Base-by-base conservation (phyloP, 1,140 invertebrate species). In the Neodiprion pinetum region DNA sequence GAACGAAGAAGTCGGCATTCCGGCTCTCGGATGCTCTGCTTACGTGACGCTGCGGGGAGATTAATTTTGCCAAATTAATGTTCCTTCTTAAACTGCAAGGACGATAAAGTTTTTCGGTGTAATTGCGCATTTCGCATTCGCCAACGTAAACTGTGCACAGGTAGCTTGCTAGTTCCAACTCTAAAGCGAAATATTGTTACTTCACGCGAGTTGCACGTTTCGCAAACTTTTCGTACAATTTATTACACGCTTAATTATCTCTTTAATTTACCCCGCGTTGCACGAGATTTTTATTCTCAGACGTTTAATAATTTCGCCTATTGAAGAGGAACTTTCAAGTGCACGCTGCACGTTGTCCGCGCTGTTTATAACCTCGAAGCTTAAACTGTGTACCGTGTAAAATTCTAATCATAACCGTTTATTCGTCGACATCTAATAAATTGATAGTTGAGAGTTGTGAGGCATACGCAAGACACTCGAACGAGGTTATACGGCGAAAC, bases 61-160 rank as follows among this genome's bases (percentile, higher is more conserved):
- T 82, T 82, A 82, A 82, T 82, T 82, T 81, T 72, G 74, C 48
- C 75, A 79, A 81, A 82, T 76, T 80, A 82, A 82, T 82, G 81
- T 77, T 80, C 78, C 80, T 82, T 80, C 76, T 80, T 82, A 79
- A 82, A 82, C 74, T 74, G 70, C 74, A 40, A 48, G 65, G 17
- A 67, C 12, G 28, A 71, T 79, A 80, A 80, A 80, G 49, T 82
- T 80, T 80, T 76, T 76, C 69, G 74, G 74, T 74, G 78, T 80
- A 82, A 82, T 82, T 82, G 78, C 79, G 50, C 66, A 70, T 48
- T 61, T 61, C 53, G 53, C 53, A 61, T 61, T 61, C 53, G n/a
- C 53, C 28, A 3, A 40, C 28, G 28, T 40, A 40, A 40, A 40
- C 28, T 40, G 28, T 40, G 28, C 28, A 40, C 28, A 40, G n/a